phyloP scores from a whole-genome alignment of 2,797 vertebrate species.

The Gallinago stenura region DNA sequence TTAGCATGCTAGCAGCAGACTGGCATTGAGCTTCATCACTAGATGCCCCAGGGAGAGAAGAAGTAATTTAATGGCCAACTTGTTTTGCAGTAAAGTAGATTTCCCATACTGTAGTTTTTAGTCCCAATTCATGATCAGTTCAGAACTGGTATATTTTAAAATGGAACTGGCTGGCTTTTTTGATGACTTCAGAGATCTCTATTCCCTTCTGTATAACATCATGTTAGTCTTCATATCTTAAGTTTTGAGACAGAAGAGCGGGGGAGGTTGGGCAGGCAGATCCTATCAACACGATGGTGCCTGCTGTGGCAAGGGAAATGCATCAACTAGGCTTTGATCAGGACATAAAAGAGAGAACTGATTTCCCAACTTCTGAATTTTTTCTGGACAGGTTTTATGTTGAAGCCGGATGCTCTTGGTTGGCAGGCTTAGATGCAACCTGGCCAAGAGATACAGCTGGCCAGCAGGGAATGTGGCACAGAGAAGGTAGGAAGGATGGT shows the following conservation, averaged over 20 bases:
- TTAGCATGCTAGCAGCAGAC: background rate
- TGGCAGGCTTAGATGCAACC: background rate
- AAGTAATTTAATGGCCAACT: slow-evolving; percentile 14
- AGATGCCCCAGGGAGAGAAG: background rate
- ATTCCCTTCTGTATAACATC: background rate
- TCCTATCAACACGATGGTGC: background rate
- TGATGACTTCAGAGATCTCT: slow-evolving; percentile 5
- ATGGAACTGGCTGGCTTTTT: background rate
- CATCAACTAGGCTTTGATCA: slow-evolving; percentile 14
- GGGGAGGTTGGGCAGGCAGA: background rate
- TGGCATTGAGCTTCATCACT: background rate
- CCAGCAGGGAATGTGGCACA: background rate
- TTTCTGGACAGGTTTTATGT: background rate
- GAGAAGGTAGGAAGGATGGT: background rate
- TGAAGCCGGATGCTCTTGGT: background rate
- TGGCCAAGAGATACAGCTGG: background rate
- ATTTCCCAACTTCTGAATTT: background rate
- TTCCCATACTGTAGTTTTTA: background rate
- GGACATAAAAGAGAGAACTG: background rate
- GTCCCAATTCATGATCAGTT: background rate
- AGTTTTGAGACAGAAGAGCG: background rate
- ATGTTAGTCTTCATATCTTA: background rate
- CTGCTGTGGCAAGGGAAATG: background rate
- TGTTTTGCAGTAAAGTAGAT: slow-evolving; percentile 32
- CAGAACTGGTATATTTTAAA: slow-evolving; percentile 4